phyloP scores from a whole-genome alignment of 2,113 vertebrate genomes.

The Amblyopsis rosae region DNA sequence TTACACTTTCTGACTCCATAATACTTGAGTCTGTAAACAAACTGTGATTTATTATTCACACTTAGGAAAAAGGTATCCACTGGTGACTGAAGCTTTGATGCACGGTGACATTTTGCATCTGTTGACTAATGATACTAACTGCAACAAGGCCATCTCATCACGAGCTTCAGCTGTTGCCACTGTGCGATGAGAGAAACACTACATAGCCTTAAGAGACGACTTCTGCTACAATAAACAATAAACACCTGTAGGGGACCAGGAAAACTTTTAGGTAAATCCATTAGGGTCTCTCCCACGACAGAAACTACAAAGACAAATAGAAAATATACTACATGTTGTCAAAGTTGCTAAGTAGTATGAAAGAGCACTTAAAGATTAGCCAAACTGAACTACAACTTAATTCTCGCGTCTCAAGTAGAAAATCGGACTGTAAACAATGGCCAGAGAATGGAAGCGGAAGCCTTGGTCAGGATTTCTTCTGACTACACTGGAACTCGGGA shows the following conservation, averaged over 20 bases:
- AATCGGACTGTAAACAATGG: too few species aligned
- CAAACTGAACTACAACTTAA: too few species aligned
- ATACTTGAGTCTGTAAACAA: constrained; percentile 56
- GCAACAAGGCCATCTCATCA: constrained; percentile 50
- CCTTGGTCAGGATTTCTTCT: too few species aligned
- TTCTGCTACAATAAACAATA: constrained; percentile 59
- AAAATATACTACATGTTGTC: not conserved
- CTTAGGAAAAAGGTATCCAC: constrained; percentile 42
- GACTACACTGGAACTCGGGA: too few species aligned
- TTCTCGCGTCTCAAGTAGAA: too few species aligned
- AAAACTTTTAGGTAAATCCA: constrained; percentile 65
- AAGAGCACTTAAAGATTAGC: too few species aligned
- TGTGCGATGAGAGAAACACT: constrained; percentile 34
- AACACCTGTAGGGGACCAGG: constrained; percentile 57
- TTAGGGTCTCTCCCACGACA: constrained; percentile 45
- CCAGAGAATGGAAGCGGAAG: too few species aligned
- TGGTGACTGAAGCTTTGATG: constrained; percentile 49
- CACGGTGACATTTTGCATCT: constrained; percentile 55
- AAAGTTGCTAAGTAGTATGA: too few species aligned
- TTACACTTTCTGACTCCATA: constrained; percentile 38
- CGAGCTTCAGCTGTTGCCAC: constrained; percentile 46
- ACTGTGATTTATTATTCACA: constrained; percentile 63
- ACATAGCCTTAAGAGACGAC: constrained; percentile 38
- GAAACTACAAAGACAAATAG: not conserved
- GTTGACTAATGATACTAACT: constrained; percentile 53